Evolutionary conservation across 2,113 vertebrate species (phyloP).

Genomic region (Shinisaurus crocodilurus): DNA sequence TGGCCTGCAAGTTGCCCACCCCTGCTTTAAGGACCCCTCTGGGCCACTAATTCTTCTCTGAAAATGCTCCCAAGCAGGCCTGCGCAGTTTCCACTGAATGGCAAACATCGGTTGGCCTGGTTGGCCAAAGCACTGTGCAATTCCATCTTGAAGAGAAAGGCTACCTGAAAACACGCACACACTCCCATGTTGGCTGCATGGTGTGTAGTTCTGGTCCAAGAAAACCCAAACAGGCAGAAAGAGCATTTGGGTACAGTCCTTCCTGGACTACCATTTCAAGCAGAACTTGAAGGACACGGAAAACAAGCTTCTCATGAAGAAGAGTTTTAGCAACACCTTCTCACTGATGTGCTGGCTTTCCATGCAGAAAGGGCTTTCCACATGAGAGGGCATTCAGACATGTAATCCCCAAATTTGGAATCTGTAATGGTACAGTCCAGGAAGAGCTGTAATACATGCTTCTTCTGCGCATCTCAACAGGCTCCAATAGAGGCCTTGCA

Average conservation of each 20-base stretch:
- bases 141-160: neutral
- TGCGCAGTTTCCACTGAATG: neutral
- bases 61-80: neutral
- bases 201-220: neutral
- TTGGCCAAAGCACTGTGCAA: neutral
- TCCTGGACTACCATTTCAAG: neutral
- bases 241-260: neutral
- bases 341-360: too few relatives aligned
- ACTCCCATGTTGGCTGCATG: neutral
- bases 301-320: too few relatives aligned
- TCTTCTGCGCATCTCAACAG: neutral
- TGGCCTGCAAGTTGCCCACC: too few relatives aligned
- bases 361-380: too few relatives aligned
- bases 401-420: too few relatives aligned
- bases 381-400: too few relatives aligned
- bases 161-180: neutral
- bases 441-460: too few relatives aligned
- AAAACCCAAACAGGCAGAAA: neutral
- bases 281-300: too few relatives aligned
- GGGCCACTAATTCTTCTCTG: neutral
- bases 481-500: too few relatives aligned
- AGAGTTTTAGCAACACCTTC: too few relatives aligned
- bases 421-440: too few relatives aligned
- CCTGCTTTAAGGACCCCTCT: neutral
- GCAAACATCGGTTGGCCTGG: neutral